Percentiles rank a stretch among this genome's conserved stretches.
phyloP scores from a whole-genome alignment of 2,888 invertebrate genomes.

The Drosophila paucipuncta region DNA sequence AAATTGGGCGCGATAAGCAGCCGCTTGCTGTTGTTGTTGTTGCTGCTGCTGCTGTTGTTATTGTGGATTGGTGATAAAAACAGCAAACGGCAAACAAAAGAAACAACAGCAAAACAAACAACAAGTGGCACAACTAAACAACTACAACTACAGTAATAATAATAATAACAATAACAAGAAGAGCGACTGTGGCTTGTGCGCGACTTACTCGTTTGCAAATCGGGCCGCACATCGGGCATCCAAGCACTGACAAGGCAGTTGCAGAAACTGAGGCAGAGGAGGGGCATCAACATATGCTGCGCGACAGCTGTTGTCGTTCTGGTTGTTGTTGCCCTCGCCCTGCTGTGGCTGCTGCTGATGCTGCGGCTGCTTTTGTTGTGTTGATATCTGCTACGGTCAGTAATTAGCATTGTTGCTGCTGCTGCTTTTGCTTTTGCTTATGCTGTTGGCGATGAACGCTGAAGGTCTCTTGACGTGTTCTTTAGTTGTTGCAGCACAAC shows the following conservation, averaged over 20 bases:
- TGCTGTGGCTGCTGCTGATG: slow-evolving; percentile 31
- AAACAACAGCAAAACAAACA: slow-evolving; percentile 47
- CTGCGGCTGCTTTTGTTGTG: slow-evolving; percentile 29
- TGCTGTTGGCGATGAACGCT: slow-evolving; percentile 55
- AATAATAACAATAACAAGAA: slow-evolving; percentile 12
- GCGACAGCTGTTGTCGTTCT: slow-evolving; percentile 34
- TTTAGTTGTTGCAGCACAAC: slow-evolving; percentile 32
- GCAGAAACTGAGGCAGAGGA: slow-evolving; percentile 16
- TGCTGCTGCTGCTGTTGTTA: background rate
- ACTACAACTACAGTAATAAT: slow-evolving; percentile 1
- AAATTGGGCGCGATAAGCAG: slow-evolving; percentile 68
- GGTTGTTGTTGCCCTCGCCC: slow-evolving; percentile 20
- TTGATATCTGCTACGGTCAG: slow-evolving; percentile 36
- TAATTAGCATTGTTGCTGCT: slow-evolving; percentile 59
- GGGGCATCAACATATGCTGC: slow-evolving; percentile 21
- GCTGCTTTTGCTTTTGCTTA: slow-evolving; percentile 41
- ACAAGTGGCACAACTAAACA: slow-evolving; percentile 66
- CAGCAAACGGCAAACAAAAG: slow-evolving; percentile 39
- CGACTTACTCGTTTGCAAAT: slow-evolving; percentile 82
- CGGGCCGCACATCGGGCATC: slow-evolving; percentile 84
- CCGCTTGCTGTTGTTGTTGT: slow-evolving; percentile 19
- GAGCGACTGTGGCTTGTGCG: slow-evolving; percentile 14
- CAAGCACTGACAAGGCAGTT: slow-evolving; percentile 61
- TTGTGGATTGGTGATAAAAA: slow-evolving; percentile 49
- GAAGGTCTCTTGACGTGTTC: slow-evolving; percentile 66